Percentiles rank a stretch among this genome's conserved stretches.
phyloP scores from a whole-genome alignment of 1,140 invertebrate genomes.

The Cotesia glomerata region DNA sequence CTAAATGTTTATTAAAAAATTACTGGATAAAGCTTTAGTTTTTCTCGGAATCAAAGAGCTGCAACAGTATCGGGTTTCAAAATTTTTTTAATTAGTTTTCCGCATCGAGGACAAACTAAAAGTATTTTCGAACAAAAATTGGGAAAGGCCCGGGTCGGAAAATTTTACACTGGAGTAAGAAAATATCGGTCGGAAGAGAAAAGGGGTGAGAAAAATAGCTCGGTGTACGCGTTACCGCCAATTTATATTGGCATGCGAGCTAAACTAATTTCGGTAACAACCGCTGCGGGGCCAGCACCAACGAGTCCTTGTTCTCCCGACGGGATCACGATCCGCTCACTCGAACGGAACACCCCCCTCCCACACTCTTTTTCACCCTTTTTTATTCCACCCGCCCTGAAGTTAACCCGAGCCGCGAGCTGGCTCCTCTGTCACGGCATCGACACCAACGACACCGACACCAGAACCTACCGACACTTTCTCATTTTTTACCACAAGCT shows the following conservation, averaged over 20 bases:
- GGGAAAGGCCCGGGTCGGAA: background rate
- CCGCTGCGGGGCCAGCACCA: slow-evolving; percentile 55
- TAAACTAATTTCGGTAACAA: slow-evolving; percentile 63
- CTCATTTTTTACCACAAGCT: slow-evolving; percentile 22
- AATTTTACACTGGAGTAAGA: slow-evolving; percentile 9
- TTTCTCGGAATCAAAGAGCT: too few species aligned
- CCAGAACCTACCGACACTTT: background rate
- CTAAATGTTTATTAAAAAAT: too few species aligned
- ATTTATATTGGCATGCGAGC: slow-evolving; percentile 61
- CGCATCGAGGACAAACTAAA: too few species aligned
- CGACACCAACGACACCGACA: background rate
- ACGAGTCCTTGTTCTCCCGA: slow-evolving; percentile 46
- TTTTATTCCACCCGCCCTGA: background rate
- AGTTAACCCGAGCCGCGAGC: slow-evolving; percentile 5
- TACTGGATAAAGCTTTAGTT: too few species aligned
- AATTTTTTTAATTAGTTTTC: too few species aligned
- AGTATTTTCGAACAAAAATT: too few species aligned
- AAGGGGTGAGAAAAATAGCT: slow-evolving; percentile 27
- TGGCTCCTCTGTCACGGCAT: slow-evolving; percentile 15
- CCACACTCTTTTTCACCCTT: slow-evolving; percentile 39
- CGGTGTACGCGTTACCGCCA: slow-evolving; percentile 50
- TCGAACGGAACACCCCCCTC: slow-evolving; percentile 39
- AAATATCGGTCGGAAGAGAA: background rate
- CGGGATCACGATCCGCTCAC: slow-evolving; percentile 47
- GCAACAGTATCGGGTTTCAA: too few species aligned